Percentiles rank a stretch among this genome's conserved stretches.
These are phyloP conservation scores for Aphyosemion australe DNA, from an alignment of 2,113 vertebrate genomes.

Conservation along the genomic window DNA sequence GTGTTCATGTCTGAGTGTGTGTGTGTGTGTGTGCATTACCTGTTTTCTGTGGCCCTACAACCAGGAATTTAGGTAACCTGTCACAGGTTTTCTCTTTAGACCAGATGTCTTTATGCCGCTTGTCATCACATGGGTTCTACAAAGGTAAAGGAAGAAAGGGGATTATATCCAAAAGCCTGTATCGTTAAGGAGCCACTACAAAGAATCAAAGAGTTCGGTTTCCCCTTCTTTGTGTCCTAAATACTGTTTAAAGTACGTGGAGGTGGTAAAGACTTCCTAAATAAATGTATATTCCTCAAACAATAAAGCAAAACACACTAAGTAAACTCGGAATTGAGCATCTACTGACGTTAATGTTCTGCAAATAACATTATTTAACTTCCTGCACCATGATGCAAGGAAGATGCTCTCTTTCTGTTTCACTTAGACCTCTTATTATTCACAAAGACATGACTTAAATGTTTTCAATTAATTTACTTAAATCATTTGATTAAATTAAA, in stretches of 20 bases:
- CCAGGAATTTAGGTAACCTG: slow-evolving; percentile 93
- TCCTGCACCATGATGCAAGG: no score
- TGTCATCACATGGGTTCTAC: slow-evolving; percentile 97
- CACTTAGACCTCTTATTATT: no score
- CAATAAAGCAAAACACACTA: neutral
- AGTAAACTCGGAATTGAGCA: neutral
- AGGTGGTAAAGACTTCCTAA: neutral
- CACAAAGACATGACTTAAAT: no score
- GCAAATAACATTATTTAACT: neutral
- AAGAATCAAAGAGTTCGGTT: neutral
- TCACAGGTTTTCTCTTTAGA: slow-evolving; percentile 98
- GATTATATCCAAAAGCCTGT: neutral
- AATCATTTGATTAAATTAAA: no score
- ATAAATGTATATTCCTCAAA: neutral
- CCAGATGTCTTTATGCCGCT: slow-evolving; percentile 98
- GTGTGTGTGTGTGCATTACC: slow-evolving; percentile 68
- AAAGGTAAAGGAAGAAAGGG: slow-evolving; percentile 25
- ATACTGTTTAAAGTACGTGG: neutral
- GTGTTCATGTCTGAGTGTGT: slow-evolving; percentile 23
- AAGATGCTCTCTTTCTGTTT: no score
- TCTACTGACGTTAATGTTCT: neutral
- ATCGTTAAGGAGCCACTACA: neutral
- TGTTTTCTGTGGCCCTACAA: slow-evolving; percentile 96
- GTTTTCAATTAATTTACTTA: no score
- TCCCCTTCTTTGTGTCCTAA: neutral